These are phyloP conservation scores for Apodemia zela DNA, from an alignment of 2,888 invertebrate species.

Conservation along the genomic window DNA sequence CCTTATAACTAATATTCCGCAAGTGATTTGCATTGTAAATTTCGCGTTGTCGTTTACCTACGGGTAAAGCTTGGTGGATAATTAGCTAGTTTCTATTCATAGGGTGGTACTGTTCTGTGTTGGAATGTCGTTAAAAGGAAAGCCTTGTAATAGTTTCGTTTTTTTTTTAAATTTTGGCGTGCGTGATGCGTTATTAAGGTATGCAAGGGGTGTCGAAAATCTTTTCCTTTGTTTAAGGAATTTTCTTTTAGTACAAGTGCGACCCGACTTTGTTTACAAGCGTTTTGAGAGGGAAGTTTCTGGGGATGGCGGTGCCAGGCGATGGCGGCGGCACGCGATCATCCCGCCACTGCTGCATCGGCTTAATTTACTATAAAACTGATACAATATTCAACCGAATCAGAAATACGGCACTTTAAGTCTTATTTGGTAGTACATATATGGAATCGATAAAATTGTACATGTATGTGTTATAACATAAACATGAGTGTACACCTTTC, in stretches of 20 bases:
- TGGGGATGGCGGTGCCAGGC: constrained; percentile 79
- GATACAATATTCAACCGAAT: constrained; percentile 22
- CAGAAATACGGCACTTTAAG: constrained; percentile 35
- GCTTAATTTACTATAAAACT: constrained; percentile 40
- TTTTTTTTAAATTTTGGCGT: constrained; percentile 41
- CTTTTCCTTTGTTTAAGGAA: constrained; percentile 24
- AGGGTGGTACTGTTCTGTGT: constrained; percentile 48
- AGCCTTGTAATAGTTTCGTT: constrained; percentile 45
- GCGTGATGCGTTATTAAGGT: constrained; percentile 30
- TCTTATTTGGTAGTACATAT: background rate
- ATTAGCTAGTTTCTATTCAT: constrained; percentile 78
- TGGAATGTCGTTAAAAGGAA: constrained; percentile 59
- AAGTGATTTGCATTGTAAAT: constrained; percentile 79
- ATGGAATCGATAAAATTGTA: background rate
- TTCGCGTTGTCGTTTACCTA: constrained; percentile 65
- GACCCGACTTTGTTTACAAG: constrained; percentile 56
- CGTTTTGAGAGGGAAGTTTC: constrained; percentile 63
- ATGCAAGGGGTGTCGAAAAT: constrained; percentile 38
- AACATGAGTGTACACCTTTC: too few species aligned
- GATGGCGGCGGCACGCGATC: constrained; percentile 68
- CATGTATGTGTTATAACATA: too few species aligned
- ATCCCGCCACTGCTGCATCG: constrained; percentile 56
- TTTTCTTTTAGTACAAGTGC: constrained; percentile 33
- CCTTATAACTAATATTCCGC: constrained; percentile 77
- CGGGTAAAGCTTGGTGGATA: constrained; percentile 73